A percentile compares a stretch with the other conserved stretches of the same genome.
Conservation (phyloP, 1,140 invertebrate species). For the Heliconius eleuchia region DNA sequence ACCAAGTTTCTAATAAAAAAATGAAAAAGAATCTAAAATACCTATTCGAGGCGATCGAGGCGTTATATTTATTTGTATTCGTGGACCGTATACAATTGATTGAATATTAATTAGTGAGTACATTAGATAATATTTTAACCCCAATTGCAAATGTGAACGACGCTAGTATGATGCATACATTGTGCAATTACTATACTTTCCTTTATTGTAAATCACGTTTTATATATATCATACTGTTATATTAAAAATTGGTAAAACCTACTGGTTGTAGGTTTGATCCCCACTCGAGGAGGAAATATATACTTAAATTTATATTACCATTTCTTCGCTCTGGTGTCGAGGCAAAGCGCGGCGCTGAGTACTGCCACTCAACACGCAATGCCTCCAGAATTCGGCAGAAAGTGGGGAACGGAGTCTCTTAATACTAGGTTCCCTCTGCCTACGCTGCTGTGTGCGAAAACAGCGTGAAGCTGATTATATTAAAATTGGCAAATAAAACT, state of each 20-base stretch:
- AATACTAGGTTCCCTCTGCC: too few species aligned
- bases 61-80: constrained; percentile 29
- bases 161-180: constrained; percentile 12
- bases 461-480: too few species aligned
- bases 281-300: too few species aligned
- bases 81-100: constrained; percentile 23
- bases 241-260: background rate
- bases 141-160: constrained; percentile 33
- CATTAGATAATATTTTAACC: constrained; percentile 38
- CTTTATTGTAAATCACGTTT: background rate
- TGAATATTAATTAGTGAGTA: constrained; percentile 36
- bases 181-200: constrained; percentile 25
- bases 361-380: too few species aligned
- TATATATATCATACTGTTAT: background rate
- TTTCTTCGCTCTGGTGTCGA: too few species aligned
- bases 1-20: background rate
- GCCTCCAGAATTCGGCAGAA: too few species aligned
- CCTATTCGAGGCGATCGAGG: background rate
- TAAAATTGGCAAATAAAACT: too few species aligned
- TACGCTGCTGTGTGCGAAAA: too few species aligned
- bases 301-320: too few species aligned
- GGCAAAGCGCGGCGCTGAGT: too few species aligned
- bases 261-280: too few species aligned
- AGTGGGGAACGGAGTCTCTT: too few species aligned
- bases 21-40: background rate